Base-by-base conservation (phyloP, 2,888 invertebrate genomes). In the Harpagoxenus sublaevis region DNA sequence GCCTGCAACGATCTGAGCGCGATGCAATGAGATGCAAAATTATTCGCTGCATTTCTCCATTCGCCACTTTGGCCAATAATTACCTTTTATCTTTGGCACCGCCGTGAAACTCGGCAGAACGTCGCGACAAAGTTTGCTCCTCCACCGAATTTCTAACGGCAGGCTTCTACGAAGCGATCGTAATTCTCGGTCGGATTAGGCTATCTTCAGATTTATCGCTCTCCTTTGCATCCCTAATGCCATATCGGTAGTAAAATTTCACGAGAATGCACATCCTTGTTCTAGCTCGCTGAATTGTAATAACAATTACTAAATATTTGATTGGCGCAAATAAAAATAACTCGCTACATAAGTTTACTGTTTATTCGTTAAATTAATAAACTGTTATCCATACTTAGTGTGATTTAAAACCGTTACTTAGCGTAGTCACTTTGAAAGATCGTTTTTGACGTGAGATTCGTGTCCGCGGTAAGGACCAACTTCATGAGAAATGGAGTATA, bases 11-110 rank as follows among this genome's bases (percentile, higher is more conserved):
- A 63, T 51, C 51, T 51, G 28, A 39, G 4, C 63, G 39, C 12
- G 15, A 65, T 45, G 63, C 51, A 65, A 65, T 18, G 39, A 77
- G 18, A 77, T 65, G 53, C 77, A 77, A 77, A 77, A 53, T 77
- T 77, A 65, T 53, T 77, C 63, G 28, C 51, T 51, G 51, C 53
- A 53, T 77, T 75, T 63, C 63, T 53, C 62, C 15, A 60, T 35
- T 77, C 39, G 51, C 53, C 51, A 65, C 63, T 63, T 65, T 65
- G 35, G 75, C 35, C 39, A 75, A 77, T 77, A 48, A 39, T 28
- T 77, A 65, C 15, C 42, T 23, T 77, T 65, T 53, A 68, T 83
- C 51, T 66, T 57, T 65, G 15, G 23, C 63, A 35, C 18, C 39
- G 45, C 39, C 12, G 45, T 66, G 35, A 83, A 77, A 75, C 51